phyloP scores from a whole-genome alignment of 2,113 vertebrate species.

The Thymallus thymallus region DNA sequence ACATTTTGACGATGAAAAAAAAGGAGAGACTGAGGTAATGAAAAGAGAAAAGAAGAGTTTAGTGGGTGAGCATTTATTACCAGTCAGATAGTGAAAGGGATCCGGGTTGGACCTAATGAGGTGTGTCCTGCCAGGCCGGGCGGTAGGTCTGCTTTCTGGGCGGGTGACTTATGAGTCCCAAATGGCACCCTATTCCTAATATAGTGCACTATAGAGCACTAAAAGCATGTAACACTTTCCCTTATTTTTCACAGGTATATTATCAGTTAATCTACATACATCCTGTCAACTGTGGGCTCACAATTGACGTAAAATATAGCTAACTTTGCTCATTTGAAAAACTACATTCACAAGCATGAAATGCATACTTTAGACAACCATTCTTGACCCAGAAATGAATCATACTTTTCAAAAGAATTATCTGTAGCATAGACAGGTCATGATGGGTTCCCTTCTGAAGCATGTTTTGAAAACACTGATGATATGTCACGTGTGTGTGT shows the following conservation, averaged over 20 bases:
- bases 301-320: too few relatives aligned
- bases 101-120: background rate
- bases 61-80: background rate
- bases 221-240: too few relatives aligned
- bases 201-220: too few relatives aligned
- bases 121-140: background rate
- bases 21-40: too few relatives aligned
- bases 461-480: slow-evolving; percentile 1
- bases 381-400: background rate
- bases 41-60: too few relatives aligned
- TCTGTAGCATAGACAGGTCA: background rate
- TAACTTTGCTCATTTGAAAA: background rate
- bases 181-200: too few relatives aligned
- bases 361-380: background rate
- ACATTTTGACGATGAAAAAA: too few relatives aligned
- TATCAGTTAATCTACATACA: too few relatives aligned
- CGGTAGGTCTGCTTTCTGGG: background rate
- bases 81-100: background rate
- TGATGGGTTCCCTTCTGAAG: background rate
- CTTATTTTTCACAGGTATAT: too few relatives aligned
- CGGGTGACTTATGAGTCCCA: background rate
- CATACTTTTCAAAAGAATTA: too few relatives aligned
- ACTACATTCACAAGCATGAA: too few relatives aligned
- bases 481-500: background rate
- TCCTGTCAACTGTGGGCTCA: too few relatives aligned